Conservation (phyloP, 2,113 vertebrate species). For the Notechis scutatus region DNA sequence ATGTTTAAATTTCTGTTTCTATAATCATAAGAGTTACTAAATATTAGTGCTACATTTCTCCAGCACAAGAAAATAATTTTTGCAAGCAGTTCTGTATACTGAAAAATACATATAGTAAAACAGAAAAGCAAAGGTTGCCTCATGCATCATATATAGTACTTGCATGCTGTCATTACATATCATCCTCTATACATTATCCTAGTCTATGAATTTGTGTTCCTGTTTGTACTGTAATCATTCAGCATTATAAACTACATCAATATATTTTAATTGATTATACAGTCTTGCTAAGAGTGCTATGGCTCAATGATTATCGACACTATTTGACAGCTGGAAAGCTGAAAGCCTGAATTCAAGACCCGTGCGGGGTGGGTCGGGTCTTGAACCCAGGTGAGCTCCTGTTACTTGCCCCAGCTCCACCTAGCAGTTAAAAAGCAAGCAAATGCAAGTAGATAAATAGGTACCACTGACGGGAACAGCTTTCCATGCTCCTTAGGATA, state of each 20-base stretch:
- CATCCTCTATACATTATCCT: neutral
- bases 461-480: too few relatives aligned
- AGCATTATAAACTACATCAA: neutral
- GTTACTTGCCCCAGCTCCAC: too few relatives aligned
- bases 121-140: neutral
- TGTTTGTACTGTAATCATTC: neutral
- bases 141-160: neutral
- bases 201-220: neutral
- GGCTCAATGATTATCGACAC: neutral
- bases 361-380: too few relatives aligned
- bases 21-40: neutral
- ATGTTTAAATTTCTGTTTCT: neutral
- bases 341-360: too few relatives aligned
- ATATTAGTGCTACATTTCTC: neutral
- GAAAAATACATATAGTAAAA: neutral
- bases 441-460: too few relatives aligned
- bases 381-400: too few relatives aligned
- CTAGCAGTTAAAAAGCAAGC: too few relatives aligned
- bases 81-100: neutral
- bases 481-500: too few relatives aligned
- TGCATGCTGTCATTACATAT: neutral
- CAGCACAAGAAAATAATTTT: neutral
- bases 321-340: too few relatives aligned
- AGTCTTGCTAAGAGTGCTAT: neutral
- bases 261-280: neutral